Percentiles rank a stretch among this genome's conserved stretches.
Evolutionary conservation across 1,140 invertebrate genomes (phyloP).

Genomic region (Drosophila subobscura): DNA sequence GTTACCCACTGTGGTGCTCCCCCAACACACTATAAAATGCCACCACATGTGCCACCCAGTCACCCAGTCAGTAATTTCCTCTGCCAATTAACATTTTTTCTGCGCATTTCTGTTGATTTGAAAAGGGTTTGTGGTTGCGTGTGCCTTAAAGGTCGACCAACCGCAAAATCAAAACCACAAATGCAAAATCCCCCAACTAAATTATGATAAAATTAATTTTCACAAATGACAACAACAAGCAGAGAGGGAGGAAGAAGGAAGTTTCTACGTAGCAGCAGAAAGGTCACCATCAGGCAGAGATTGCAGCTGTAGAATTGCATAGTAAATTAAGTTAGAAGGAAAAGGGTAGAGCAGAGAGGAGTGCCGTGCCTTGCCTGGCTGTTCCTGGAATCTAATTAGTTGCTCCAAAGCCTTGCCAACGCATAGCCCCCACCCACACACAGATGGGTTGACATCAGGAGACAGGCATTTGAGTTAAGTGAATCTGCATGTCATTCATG

Average conservation of each 20-base stretch:
- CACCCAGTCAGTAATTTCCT: conserved; percentile 10
- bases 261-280: too few relatives aligned
- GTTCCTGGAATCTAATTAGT: conserved; percentile 70
- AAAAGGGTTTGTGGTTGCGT: conserved; percentile 24
- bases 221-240: conserved; percentile 52
- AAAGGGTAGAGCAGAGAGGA: conserved; percentile 17
- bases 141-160: conserved; percentile 66
- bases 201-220: conserved; percentile 80
- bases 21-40: not conserved
- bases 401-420: conserved; percentile 64
- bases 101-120: conserved; percentile 29
- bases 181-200: conserved; percentile 76
- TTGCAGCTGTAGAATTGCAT: conserved; percentile 62
- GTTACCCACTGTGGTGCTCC: conserved; percentile 16
- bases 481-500: conserved; percentile 79
- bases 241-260: conserved; percentile 3
- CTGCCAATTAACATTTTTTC: conserved; percentile 65
- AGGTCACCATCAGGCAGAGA: not conserved
- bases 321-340: conserved; percentile 71
- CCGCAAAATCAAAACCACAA: conserved; percentile 74
- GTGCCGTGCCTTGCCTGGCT: too few relatives aligned
- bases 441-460: conserved; percentile 28
- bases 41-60: not conserved
- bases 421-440: conserved; percentile 1
- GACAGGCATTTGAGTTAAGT: conserved; percentile 67